Conservation (phyloP, 2,888 invertebrate species). For the Rhogogaster chlorosoma region DNA sequence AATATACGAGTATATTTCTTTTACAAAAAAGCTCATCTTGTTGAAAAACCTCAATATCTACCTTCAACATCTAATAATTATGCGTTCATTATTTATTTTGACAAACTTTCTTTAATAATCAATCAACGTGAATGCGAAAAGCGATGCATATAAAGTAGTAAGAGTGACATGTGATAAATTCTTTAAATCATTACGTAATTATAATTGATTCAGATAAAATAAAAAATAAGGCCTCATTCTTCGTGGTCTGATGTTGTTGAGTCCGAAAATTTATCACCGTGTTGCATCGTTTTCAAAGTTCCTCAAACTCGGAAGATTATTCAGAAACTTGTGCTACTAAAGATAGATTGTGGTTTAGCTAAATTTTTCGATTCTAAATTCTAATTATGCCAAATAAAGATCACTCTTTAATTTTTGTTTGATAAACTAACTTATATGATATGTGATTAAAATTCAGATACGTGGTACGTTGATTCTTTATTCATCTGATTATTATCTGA, state of each 20-base stretch:
- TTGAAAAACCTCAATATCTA: neutral
- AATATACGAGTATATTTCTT: neutral
- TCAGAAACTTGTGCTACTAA: neutral
- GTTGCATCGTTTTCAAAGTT: too few species aligned
- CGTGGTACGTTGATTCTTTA: neutral
- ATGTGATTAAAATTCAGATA: neutral
- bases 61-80: neutral
- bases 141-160: neutral
- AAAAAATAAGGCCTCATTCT: neutral
- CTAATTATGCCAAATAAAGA: neutral
- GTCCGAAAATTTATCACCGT: neutral
- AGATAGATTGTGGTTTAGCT: neutral
- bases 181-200: neutral
- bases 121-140: neutral
- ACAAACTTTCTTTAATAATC: neutral
- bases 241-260: neutral
- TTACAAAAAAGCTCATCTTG: neutral
- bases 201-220: neutral
- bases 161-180: neutral
- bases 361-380: neutral
- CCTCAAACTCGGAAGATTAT: neutral
- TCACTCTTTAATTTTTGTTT: neutral
- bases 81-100: neutral
- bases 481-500: neutral
- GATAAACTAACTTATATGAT: neutral